Evolutionary conservation across 2,113 vertebrate species (phyloP), one percentile per base, ranked within the genome.

Genomic region (Colistium nudipinnis): DNA sequence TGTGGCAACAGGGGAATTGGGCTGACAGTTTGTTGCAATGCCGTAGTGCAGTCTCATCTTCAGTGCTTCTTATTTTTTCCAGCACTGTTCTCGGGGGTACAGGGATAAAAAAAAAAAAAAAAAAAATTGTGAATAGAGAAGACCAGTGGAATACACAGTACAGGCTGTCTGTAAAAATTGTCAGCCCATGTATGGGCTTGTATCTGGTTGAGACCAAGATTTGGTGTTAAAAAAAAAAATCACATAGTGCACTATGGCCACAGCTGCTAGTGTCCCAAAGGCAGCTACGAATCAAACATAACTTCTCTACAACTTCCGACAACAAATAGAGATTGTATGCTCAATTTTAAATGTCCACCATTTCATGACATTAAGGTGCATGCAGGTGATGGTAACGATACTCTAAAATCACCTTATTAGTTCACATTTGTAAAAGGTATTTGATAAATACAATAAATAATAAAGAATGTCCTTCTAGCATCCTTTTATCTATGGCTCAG

Each of bases 21-120:
- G 49, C 49, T 45, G 52, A 59, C 53, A 61, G 36, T 67, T 51
- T 81, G 51, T 53, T 75, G 65, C 47, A 35, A 38, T 20, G 70
- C 31, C 74, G 56, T 36, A 30, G 41, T 27, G 1, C 24, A 66
- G 52, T 41, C 56, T 75, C 45, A 56, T 75, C 13, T 45, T 70
- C 39, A 20, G 47, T 53, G 38, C 39, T 39, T 69, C 41, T 13
- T 25, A 48, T 65, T 76, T n/a, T 74, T 66, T 53, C n/a, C 28
- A 54, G 38, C 30, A 35, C 24, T 47, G 51, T 35, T 59, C 62
- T 73, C 67, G 45, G 14, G 48, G 59, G 48, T 7, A 16, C 39
- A 9, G 5, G 16, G 19, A 43, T 30, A 28, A 4, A 65, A 55
- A 74, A 36, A 61, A 51, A 28, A 4, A 65, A 55, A 74, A 36